Conservation (phyloP, 2,113 vertebrate genomes). For the Heloderma charlesbogerti region DNA sequence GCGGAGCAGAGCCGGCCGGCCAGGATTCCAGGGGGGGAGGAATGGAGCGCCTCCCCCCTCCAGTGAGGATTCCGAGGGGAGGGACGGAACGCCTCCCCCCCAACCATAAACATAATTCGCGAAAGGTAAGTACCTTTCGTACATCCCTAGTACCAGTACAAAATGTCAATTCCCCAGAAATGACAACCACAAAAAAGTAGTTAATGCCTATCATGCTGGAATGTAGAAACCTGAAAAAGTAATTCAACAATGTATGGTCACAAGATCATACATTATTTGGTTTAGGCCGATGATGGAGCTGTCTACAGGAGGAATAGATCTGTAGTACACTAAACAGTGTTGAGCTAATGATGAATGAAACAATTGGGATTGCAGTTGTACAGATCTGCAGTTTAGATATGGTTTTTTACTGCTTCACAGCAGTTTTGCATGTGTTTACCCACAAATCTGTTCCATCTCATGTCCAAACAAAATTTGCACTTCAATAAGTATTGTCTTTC, state of each 20-base stretch:
- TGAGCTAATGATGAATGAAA: neutral
- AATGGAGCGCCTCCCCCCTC: too few relatives aligned
- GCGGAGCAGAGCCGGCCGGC: too few relatives aligned
- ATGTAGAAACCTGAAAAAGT: neutral
- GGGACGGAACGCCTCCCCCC: too few relatives aligned
- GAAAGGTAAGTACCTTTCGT: too few relatives aligned
- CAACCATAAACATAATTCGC: too few relatives aligned
- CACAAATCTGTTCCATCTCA: neutral
- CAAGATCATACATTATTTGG: neutral
- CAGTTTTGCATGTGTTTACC: neutral
- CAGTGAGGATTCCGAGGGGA: too few relatives aligned
- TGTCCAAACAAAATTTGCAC: neutral
- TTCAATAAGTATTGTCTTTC: neutral
- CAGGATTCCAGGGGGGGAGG: too few relatives aligned
- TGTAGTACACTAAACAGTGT: too few relatives aligned
- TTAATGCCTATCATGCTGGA: neutral
- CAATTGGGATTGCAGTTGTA: neutral
- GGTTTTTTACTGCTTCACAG: neutral
- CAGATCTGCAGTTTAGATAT: neutral
- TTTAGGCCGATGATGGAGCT: neutral
- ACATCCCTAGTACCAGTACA: neutral
- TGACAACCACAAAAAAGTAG: neutral
- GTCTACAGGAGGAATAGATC: neutral
- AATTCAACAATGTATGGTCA: neutral
- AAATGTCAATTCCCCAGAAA: neutral